Evolutionary conservation across 2,888 invertebrate genomes (phyloP), one percentile per base, ranked within the genome.

Genomic region (Eurytoma adleriae): DNA sequence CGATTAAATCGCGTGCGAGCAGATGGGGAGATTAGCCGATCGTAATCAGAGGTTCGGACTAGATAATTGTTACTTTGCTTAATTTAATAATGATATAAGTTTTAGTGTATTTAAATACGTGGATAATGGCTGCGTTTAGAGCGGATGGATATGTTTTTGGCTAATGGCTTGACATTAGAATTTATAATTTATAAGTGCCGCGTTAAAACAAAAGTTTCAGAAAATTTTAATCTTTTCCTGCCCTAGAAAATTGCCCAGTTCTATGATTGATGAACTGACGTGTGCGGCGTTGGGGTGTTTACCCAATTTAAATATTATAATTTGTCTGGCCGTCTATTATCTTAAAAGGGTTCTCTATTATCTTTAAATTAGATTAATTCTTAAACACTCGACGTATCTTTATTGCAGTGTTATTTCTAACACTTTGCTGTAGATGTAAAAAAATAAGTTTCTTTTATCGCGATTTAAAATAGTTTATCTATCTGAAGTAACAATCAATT

Each of bases 1-100:
- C 62, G 72, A 80, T 80, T 76, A 68, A 72, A 76, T 76, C 76
- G 72, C 75, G 76, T 80, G 80, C 56, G 54, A 76, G 24, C 48
- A 54, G 68, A 79, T 62, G 62, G 16, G 56, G 40, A 68, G 80
- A 80, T 79, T 67, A 71, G 75, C 18, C 66, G 70, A 75, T 75
- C 75, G 75, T 79, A 79, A 79, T 79, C 75, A 61, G n/a, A 10
- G 40, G 69, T n/a, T 59, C 50, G 50, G 10, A 40, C 54, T 62
- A 67, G 66, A 57, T 75, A 75, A 75, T 79, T 79, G 54, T 79
- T 70, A 75, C 27, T 18, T 56, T 40, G 24, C 52, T 40, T 76
- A 76, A 68, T 68, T 57, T 56, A 61, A 71, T 80, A 80, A 80
- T 71, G 54, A 71, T 74, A 69, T 62, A 30, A n/a, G 62, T 74